Evolutionary conservation across 2,113 vertebrate species (phyloP).

Genomic region (Saguinus imperator): DNA sequence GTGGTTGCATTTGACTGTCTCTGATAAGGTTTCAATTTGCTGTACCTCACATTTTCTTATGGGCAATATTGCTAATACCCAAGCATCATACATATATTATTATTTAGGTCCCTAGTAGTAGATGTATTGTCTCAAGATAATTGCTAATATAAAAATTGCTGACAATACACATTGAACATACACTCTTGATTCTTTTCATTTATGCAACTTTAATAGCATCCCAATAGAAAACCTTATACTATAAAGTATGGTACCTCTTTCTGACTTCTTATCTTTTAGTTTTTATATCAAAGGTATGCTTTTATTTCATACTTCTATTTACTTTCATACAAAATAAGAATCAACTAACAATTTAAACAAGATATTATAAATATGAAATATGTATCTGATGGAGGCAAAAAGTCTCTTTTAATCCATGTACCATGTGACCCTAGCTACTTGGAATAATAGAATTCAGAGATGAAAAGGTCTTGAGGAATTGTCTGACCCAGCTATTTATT

Average conservation of each 20-base stretch:
- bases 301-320: slow-evolving; percentile 9
- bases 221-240: neutral
- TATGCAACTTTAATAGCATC: neutral
- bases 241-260: neutral
- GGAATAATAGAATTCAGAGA: neutral
- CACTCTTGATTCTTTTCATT: neutral
- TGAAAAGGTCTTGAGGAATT: neutral
- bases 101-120: neutral
- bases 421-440: neutral
- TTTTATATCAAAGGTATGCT: neutral
- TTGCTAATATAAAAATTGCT: neutral
- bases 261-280: neutral
- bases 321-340: neutral
- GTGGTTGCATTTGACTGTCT: neutral
- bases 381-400: neutral
- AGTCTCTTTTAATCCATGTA: neutral
- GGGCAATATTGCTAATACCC: neutral
- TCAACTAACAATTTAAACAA: neutral
- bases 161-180: neutral
- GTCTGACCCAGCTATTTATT: neutral
- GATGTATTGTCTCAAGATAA: neutral
- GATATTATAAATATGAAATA: neutral
- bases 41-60: neutral
- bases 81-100: neutral
- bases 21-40: slow-evolving; percentile 2